Evolutionary conservation across 2,113 vertebrate genomes (phyloP), one percentile per base, ranked within the genome.

Genomic region (Cyanoramphus novaezelandiae): DNA sequence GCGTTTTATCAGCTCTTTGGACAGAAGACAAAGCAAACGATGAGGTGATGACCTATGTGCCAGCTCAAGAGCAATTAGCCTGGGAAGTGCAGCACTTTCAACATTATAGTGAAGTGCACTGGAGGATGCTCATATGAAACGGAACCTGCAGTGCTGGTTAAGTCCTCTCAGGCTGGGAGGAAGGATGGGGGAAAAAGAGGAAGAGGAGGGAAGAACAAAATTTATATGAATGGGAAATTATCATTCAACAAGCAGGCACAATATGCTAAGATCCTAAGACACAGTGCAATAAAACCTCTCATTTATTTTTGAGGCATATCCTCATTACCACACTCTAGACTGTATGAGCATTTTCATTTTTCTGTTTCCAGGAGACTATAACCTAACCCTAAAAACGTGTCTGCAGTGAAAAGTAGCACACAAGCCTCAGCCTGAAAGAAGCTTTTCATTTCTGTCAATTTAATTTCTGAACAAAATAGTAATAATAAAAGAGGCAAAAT

Each of bases 281-380:
- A 17, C 9, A 89, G 57, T 10, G 43, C 37, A 95, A 92, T 95
- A 97, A 97, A 97, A 57, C 15, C 9, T 78, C 82, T 90, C 49
- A 71, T 87, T 95, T 96, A 92, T 87, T 93, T 86, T 69, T 79
- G 90, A 94, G 71, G 59, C 75, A 92, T 60, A 62, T 60, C 95
- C 90, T 95, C 82, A 97, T 90, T 84, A 91, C 88, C 74, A 70
- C 82, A 82, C 88, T 93, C 85, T n/a, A 96, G 13, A 44, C 72
- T 95, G 64, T 91, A 94, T 95, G 96, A 97, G 96, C 93, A 96
- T 93, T 98, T 97, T 94, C 86, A 70, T 94, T 94, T 96, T 94
- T 97, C 68, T 88, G 65, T 93, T 97, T 97, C 80, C 84, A 72
- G 81, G 75, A 91, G 85, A 97, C 96, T 95, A 95, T 69, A 95